Conservation (phyloP, 2,113 vertebrate genomes). For the Lagopus muta region DNA sequence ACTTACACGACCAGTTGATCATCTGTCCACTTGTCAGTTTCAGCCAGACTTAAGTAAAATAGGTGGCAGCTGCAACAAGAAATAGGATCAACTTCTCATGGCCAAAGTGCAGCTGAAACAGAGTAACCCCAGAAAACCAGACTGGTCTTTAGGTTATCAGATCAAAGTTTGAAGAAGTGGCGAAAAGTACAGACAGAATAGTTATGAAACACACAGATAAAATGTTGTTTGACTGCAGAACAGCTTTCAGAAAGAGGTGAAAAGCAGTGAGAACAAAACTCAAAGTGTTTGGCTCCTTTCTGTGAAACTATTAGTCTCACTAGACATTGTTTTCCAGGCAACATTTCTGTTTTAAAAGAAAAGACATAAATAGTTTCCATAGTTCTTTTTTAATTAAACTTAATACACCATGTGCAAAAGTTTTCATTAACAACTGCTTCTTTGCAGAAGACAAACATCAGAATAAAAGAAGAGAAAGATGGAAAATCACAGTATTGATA, state of each 20-base stretch:
- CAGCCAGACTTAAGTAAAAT: not conserved
- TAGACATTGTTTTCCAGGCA: not conserved
- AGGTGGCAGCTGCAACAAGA: not conserved
- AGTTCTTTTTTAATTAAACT: not conserved
- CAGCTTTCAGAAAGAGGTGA: not conserved
- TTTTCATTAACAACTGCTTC: not conserved
- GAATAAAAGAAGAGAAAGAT: not conserved
- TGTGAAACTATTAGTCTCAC: not conserved
- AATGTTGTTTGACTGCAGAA: slow-evolving; percentile 6
- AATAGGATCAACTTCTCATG: not conserved
- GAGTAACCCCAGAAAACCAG: slow-evolving; percentile 30
- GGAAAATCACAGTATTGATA: not conserved
- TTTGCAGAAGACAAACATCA: not conserved
- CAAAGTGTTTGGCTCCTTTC: not conserved
- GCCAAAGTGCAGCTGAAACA: not conserved
- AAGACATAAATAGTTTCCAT: not conserved
- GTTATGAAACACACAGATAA: slow-evolving; percentile 25
- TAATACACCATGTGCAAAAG: not conserved
- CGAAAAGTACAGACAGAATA: not conserved
- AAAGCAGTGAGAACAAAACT: not conserved
- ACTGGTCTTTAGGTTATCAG: slow-evolving; percentile 15
- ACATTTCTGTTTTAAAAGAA: not conserved
- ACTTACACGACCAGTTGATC: not conserved
- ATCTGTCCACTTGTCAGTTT: not conserved
- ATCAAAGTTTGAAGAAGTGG: not conserved